Percentiles rank a stretch among this genome's conserved stretches.
Conservation (phyloP, 1,140 invertebrate species). For the Aleiodes sp. region DNA sequence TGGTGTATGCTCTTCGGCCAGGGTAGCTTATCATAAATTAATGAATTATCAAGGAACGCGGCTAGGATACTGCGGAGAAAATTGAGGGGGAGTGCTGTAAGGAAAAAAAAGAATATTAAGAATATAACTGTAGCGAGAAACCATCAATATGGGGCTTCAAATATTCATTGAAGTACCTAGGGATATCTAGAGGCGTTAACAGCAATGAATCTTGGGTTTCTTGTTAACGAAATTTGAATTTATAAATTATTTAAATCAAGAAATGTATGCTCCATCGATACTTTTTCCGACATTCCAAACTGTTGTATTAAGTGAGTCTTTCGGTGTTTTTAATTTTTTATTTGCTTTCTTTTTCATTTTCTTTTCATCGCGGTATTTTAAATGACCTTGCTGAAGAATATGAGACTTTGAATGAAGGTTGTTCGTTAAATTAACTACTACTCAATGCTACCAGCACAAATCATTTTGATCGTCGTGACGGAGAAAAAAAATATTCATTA, state of each 20-base stretch:
- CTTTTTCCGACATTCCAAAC: not conserved
- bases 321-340: not conserved
- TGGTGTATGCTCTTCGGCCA: conserved; percentile 39
- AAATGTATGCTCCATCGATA: not conserved
- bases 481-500: not conserved
- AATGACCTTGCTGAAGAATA: not conserved
- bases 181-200: conserved; percentile 25
- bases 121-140: conserved; percentile 22
- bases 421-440: not conserved
- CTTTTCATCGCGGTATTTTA: not conserved
- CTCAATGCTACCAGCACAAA: not conserved
- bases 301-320: conserved; percentile 1
- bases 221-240: conserved; percentile 30
- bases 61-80: conserved; percentile 4
- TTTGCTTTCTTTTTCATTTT: not conserved
- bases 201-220: conserved; percentile 19
- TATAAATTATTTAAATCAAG: conserved; percentile 31
- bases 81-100: conserved; percentile 11
- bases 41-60: conserved; percentile 52
- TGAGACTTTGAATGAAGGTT: not conserved
- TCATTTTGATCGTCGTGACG: not conserved
- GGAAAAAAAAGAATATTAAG: conserved; percentile 2
- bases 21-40: conserved; percentile 57
- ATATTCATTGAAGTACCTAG: conserved; percentile 45
- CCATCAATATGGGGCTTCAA: conserved; percentile 48